Evolutionary conservation across 2,797 vertebrate species (phyloP).

Genomic region (Oceanodroma leucorhoa): DNA sequence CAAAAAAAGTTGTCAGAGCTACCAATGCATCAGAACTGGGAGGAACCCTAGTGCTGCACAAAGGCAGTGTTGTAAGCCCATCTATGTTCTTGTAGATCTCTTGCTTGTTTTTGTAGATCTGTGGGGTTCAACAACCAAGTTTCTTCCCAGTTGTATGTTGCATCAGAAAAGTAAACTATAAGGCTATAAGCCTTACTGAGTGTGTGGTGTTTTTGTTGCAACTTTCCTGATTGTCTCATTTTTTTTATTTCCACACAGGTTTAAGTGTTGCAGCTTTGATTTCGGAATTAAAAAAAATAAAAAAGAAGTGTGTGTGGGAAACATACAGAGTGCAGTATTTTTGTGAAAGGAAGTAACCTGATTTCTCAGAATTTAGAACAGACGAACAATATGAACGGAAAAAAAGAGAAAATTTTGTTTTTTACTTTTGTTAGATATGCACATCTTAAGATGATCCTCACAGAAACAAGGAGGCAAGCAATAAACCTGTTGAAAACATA

Average conservation of each 20-base stretch:
- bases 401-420: background rate
- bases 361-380: background rate
- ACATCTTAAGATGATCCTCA: background rate
- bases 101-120: background rate
- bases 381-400: background rate
- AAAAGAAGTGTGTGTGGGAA: fast-evolving
- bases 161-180: background rate
- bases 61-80: background rate
- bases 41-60: background rate
- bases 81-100: background rate
- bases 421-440: background rate
- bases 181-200: background rate
- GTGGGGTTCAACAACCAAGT: background rate
- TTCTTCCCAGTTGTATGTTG: background rate
- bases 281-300: background rate
- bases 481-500: background rate
- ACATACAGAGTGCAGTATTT: background rate
- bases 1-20: background rate
- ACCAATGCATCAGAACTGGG: background rate
- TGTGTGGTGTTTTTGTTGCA: background rate
- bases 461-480: background rate
- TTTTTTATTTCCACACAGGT: background rate
- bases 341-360: background rate
- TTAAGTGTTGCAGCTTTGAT: background rate
- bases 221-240: background rate